Evolutionary conservation across 2,797 vertebrate genomes (phyloP).

Genomic region (Picus viridis): DNA sequence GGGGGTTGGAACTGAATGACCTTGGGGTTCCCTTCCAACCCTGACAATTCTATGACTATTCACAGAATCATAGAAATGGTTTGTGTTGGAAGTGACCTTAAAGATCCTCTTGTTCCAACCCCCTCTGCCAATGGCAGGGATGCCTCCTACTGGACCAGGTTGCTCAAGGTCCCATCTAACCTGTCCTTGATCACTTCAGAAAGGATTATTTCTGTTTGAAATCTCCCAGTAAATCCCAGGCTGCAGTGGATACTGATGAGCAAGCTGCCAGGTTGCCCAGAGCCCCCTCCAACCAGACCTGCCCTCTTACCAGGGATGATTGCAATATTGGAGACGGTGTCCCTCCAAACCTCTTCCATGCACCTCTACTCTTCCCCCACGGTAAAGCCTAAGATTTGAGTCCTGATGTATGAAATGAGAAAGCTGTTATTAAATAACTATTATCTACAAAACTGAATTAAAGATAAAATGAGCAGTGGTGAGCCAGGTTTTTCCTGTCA

Average conservation of each 20-base stretch:
- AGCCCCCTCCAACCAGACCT: not conserved
- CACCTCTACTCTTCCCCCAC: fast-evolving
- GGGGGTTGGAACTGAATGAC: too few species aligned
- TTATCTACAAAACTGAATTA: not conserved
- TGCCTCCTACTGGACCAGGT: too few species aligned
- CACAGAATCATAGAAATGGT: too few species aligned
- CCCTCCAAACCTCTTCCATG: not conserved
- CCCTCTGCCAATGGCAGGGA: too few species aligned
- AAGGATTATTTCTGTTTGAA: not conserved
- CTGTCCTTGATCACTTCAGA: too few species aligned
- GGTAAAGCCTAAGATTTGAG: not conserved
- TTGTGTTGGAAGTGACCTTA: too few species aligned
- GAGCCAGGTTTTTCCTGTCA: too few species aligned
- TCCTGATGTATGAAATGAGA: not conserved
- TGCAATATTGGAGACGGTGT: not conserved
- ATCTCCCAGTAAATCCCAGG: not conserved
- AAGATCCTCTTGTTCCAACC: too few species aligned
- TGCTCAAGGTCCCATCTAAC: too few species aligned
- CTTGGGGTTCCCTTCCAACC: not conserved
- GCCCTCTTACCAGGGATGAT: not conserved
- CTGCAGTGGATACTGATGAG: not conserved
- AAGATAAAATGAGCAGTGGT: not conserved
- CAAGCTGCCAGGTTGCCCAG: not conserved
- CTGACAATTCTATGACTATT: too few species aligned
- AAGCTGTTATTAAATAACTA: not conserved